phyloP scores from a whole-genome alignment of 2,797 vertebrate species.

The Lacerta viridis region DNA sequence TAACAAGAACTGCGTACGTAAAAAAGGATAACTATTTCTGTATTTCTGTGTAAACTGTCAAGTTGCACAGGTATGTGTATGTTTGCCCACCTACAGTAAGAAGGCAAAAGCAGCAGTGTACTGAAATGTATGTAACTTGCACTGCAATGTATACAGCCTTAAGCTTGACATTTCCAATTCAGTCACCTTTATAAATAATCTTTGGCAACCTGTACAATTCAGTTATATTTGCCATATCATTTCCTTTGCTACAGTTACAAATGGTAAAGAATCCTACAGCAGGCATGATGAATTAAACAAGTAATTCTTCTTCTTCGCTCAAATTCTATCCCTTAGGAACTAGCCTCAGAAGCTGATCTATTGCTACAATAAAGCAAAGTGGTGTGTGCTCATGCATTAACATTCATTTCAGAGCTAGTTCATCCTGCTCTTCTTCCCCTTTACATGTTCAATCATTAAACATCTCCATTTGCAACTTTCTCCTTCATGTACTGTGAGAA shows the following conservation, averaged over 20 bases:
- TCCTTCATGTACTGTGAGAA: constrained; percentile 32
- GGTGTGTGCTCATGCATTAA: constrained; percentile 17
- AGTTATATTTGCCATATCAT: accelerated
- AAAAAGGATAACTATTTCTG: not conserved
- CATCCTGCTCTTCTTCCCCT: not conserved
- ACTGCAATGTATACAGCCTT: not conserved
- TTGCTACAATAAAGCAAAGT: constrained; percentile 28
- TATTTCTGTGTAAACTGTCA: not conserved
- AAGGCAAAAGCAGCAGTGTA: not conserved
- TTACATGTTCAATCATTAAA: constrained; percentile 42
- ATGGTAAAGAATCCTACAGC: constrained; percentile 21
- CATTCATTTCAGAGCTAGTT: constrained; percentile 25
- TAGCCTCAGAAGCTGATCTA: constrained; percentile 7
- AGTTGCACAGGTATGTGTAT: not conserved
- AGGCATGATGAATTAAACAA: constrained; percentile 42
- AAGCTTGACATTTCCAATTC: not conserved
- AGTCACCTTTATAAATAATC: not conserved
- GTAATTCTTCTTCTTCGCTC: constrained; percentile 7
- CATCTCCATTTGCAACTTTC: constrained; percentile 44
- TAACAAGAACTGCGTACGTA: not conserved
- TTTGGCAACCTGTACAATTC: not conserved
- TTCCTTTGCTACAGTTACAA: constrained; percentile 30
- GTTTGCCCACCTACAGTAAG: not conserved
- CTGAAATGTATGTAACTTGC: not conserved
- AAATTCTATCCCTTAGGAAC: not conserved